phyloP scores from a whole-genome alignment of 2,888 invertebrate species.

The Sarcophaga caerulescens region DNA sequence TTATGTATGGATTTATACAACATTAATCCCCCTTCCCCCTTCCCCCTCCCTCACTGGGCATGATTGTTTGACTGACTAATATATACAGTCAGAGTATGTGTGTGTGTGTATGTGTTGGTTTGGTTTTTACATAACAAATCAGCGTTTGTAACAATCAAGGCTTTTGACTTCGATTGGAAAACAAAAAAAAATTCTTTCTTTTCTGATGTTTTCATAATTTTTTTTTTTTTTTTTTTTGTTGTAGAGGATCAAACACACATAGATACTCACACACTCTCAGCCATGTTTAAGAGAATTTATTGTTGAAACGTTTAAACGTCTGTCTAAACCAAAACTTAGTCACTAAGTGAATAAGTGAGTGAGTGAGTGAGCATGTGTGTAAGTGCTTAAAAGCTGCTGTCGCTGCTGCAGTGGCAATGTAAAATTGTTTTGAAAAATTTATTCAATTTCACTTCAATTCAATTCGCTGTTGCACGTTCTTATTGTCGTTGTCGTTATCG shows the following conservation, averaged over 20 bases:
- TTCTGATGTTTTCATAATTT: constrained; percentile 44
- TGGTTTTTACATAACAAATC: constrained; percentile 53
- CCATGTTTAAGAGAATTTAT: background rate
- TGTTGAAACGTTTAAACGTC: background rate
- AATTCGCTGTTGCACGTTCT: constrained; percentile 57
- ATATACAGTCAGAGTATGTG: background rate
- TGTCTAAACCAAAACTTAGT: background rate
- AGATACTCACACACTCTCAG: background rate
- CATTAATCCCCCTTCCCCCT: too few species aligned
- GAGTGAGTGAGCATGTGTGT: background rate
- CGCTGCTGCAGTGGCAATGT: background rate
- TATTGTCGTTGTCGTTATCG: constrained; percentile 51
- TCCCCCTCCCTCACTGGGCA: too few species aligned
- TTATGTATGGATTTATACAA: too few species aligned
- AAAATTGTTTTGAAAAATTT: background rate
- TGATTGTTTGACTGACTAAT: too few species aligned
- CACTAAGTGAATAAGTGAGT: background rate
- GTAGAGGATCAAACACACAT: background rate
- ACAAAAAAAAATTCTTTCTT: constrained; percentile 28
- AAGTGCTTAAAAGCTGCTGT: too few species aligned
- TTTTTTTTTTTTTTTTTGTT: constrained; percentile 14
- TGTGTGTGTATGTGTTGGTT: background rate
- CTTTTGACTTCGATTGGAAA: constrained; percentile 38
- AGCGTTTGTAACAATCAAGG: constrained; percentile 51
- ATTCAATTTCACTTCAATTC: constrained; percentile 48